A percentile compares a stretch with the other conserved stretches of the same genome.
phyloP scores from a whole-genome alignment of 2,113 vertebrate genomes.

The Tachycineta bicolor region DNA sequence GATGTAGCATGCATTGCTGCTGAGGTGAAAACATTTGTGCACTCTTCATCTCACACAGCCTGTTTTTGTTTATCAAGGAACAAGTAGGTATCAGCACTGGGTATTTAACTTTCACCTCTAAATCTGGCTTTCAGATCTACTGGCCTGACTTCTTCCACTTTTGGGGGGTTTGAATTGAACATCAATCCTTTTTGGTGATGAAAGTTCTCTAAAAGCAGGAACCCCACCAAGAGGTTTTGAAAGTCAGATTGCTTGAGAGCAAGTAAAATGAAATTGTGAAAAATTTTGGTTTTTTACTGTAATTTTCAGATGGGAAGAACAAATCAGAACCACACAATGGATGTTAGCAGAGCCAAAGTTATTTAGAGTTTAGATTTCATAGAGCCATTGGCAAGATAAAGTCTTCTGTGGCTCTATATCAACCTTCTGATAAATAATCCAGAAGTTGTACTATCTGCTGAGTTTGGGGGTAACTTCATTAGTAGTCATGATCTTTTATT shows the following conservation, averaged over 20 bases:
- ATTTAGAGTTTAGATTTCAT: not conserved
- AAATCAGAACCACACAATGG: not conserved
- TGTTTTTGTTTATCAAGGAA: not conserved
- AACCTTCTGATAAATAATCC: not conserved
- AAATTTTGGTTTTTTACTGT: not conserved
- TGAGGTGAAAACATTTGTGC: not conserved
- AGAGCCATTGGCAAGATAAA: not conserved
- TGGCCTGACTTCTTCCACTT: not conserved
- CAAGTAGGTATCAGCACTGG: not conserved
- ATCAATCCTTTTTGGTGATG: not conserved
- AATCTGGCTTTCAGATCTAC: not conserved
- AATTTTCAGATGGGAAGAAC: not conserved
- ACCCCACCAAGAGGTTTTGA: not conserved
- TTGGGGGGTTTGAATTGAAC: not conserved
- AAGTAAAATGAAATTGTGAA: not conserved
- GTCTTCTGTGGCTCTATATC: not conserved
- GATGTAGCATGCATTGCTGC: not conserved
- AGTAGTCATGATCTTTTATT: constrained; percentile 29
- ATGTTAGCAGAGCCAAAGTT: not conserved
- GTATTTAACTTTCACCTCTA: not conserved
- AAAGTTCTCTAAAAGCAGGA: not conserved
- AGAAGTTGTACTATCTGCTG: not conserved
- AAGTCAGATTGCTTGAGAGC: not conserved
- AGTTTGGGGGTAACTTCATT: not conserved
- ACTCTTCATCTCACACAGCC: not conserved